These are phyloP conservation scores for Coecobrya sp. DNA, from an alignment of 2,888 invertebrate species.

Conservation along the genomic window DNA sequence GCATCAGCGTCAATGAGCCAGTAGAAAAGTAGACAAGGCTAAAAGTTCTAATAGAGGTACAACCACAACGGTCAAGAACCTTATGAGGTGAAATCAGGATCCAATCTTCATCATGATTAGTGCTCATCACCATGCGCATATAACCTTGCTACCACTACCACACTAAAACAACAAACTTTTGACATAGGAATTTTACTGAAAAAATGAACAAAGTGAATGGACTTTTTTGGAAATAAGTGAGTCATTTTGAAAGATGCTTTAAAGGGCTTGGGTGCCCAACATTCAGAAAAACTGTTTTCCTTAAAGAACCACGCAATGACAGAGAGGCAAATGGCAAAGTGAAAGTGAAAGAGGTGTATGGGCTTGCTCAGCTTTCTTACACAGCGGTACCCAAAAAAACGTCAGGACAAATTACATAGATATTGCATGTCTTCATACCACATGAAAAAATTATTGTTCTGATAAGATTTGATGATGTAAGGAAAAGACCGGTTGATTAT, in stretches of 20 bases:
- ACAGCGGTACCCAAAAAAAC: too few species aligned
- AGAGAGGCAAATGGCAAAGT: not conserved
- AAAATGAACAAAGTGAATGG: constrained; percentile 26
- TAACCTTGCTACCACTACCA: not conserved
- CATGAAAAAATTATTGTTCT: too few species aligned
- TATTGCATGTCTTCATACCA: too few species aligned
- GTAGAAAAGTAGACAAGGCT: constrained; percentile 18
- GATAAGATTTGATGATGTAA: too few species aligned
- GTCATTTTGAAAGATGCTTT: not conserved
- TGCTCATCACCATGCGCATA: constrained; percentile 9
- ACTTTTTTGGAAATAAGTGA: constrained; percentile 45
- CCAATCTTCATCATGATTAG: constrained; percentile 44
- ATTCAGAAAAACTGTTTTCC: not conserved
- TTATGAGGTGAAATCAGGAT: constrained; percentile 79
- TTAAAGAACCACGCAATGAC: not conserved
- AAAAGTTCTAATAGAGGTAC: constrained; percentile 34
- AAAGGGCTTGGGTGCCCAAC: not conserved
- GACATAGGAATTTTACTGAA: not conserved
- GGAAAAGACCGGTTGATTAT: too few species aligned
- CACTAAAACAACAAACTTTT: constrained; percentile 16
- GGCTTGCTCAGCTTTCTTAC: too few species aligned
- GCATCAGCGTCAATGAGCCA: not conserved
- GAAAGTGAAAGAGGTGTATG: too few species aligned
- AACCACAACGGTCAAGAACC: constrained; percentile 78
- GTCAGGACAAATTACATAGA: too few species aligned